Percentiles rank a stretch among this genome's conserved stretches.
phyloP scores from a whole-genome alignment of 1,140 invertebrate species.

The Drosophila takahashii region DNA sequence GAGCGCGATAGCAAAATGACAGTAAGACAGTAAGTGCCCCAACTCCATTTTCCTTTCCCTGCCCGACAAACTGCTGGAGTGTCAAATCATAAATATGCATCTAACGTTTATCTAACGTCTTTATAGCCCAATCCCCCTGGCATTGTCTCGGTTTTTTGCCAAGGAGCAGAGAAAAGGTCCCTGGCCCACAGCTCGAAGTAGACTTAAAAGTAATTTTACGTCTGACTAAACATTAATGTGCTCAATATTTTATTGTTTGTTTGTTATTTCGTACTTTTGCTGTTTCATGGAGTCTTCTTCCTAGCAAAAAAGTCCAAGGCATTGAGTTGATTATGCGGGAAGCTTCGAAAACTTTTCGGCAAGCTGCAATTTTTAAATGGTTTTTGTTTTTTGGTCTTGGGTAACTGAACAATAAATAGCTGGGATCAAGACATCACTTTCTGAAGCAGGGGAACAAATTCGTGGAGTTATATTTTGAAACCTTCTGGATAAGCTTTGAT shows the following conservation, averaged over 20 bases:
- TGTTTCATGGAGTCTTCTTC: constrained; percentile 48
- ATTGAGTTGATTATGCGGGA: constrained; percentile 70
- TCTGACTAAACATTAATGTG: constrained; percentile 85
- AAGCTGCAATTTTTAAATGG: constrained; percentile 52
- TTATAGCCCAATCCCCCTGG: constrained; percentile 52
- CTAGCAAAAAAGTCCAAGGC: constrained; percentile 36
- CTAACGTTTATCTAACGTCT: constrained; percentile 81
- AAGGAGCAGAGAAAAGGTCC: constrained; percentile 2
- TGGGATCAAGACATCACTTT: constrained; percentile 22
- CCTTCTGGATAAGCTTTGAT: neutral
- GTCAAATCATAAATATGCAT: constrained; percentile 82
- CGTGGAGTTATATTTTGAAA: neutral
- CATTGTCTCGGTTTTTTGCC: constrained; percentile 42
- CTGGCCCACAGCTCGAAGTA: constrained; percentile 51
- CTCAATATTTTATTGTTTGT: constrained; percentile 85
- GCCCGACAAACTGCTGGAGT: constrained; percentile 38
- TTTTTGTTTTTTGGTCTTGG: constrained; percentile 1
- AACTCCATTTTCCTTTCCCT: constrained; percentile 22
- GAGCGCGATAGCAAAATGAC: constrained; percentile 65
- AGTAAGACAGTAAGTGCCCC: constrained; percentile 40
- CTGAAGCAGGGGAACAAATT: neutral
- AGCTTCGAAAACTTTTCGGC: constrained; percentile 42
- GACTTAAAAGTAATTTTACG: constrained; percentile 85
- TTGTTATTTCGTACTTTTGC: constrained; percentile 69
- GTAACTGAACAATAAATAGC: constrained; percentile 35